Base-by-base conservation (phyloP, 1,140 invertebrate genomes). In the Pollicipes pollicipes region DNA sequence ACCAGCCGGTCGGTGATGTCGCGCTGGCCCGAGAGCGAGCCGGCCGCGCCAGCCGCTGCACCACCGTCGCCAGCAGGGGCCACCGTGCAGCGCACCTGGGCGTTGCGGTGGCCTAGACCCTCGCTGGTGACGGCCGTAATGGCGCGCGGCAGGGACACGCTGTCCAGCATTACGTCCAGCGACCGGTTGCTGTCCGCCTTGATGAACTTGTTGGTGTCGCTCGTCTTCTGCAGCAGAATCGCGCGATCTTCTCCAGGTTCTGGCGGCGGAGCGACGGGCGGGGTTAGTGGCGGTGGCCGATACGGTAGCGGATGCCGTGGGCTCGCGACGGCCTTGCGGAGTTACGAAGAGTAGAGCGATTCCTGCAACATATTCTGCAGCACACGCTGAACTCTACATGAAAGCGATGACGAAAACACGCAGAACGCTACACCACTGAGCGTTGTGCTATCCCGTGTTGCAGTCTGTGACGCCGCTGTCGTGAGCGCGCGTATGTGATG, bases 161-260 rank as follows among this genome's bases (percentile, higher is more conserved):
- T 84, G 68, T 89, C 86, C 35, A 91, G 84, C 85, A 97, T 89
- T 10, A 84, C 81, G 74, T 88, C 87, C 35, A 98, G 77, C 29
- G 93, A 89, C n/a, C 83, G 81, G 27, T 90, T 88, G 21, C 91
- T 88, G 79, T 97, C 94, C 27, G 88, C 88, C 63, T 93, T 83
- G 30, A 97, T 83, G 78, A 97, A 98, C 75, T 88, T 88, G 79
- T 95, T 96, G 1, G 91, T 95, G 77, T 97, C 95, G 0, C 91
- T 90, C 63, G 90, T 90, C 75, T 93, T 87, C 73, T 90, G 87
- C 27, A 98, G 80, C 30, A 98, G 79, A 13, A 88, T 85, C 29
- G 84, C 85, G 87, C 86, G 70, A 93, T 84, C 75, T 93, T 90
- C 76, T 97, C 95, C 28, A 92, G 79, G 79, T 97, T 94, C 82